Conservation (phyloP, 53 echinoderm and acorn worm genomes). For the Apostichopus leukothele region DNA sequence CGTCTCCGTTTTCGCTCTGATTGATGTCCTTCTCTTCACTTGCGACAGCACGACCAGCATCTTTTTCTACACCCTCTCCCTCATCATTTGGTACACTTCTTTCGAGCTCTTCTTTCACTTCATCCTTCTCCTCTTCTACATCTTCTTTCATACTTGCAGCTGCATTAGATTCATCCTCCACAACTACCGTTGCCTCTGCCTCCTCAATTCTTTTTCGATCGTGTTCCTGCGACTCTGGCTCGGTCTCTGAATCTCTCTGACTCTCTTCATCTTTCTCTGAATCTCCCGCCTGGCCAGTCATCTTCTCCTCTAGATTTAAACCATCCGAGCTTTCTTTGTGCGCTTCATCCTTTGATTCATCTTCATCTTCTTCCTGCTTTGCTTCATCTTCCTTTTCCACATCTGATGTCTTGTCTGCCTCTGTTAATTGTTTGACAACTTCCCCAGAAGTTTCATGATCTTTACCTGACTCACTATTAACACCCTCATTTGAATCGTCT, state of each 20-base stretch:
- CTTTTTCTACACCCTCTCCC: conserved; percentile 8
- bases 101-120: background rate
- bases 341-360: background rate
- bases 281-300: background rate
- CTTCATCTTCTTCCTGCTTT: background rate
- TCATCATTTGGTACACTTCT: background rate
- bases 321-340: too few relatives aligned
- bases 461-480: background rate
- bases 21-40: background rate
- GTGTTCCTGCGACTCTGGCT: background rate
- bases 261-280: background rate
- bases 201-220: background rate
- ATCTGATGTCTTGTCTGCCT: background rate
- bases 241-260: background rate
- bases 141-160: background rate
- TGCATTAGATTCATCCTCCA: background rate
- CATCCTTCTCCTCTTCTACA: background rate
- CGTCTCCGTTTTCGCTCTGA: background rate
- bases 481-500: background rate
- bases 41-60: background rate
- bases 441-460: background rate
- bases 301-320: too few relatives aligned
- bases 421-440: background rate
- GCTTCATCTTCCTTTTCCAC: background rate
- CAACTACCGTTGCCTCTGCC: background rate